Percentiles rank a stretch among this genome's conserved stretches.
These are phyloP conservation scores for Psammodynastes pulverulentus DNA, from an alignment of 2,113 vertebrate species.

Conservation along the genomic window DNA sequence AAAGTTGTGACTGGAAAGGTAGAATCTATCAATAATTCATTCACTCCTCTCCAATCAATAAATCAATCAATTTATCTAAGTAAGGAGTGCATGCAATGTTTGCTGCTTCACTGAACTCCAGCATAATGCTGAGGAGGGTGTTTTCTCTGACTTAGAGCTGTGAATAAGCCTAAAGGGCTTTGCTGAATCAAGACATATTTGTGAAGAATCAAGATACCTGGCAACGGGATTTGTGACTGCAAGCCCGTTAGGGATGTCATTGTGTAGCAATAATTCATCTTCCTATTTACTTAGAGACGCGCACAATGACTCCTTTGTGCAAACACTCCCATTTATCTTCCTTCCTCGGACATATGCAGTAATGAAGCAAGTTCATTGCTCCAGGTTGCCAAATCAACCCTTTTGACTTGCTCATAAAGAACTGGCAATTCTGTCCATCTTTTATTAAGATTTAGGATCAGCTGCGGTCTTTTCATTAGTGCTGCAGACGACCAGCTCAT, in stretches of 20 bases:
- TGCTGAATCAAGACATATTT: not conserved
- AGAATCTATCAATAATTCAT: not conserved
- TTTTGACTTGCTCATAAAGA: slow-evolving; percentile 7
- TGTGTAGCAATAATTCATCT: accelerated
- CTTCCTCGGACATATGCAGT: not conserved
- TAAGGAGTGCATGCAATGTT: not conserved
- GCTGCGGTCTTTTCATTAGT: not conserved
- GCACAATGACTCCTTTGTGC: accelerated
- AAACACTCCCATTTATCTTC: not conserved
- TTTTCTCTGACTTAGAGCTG: not conserved
- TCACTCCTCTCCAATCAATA: not conserved
- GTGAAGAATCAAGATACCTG: not conserved
- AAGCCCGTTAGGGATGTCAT: not conserved
- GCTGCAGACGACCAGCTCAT: not conserved
- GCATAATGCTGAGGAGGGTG: not conserved
- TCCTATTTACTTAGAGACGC: not conserved
- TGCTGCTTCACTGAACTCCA: not conserved
- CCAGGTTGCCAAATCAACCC: not conserved
- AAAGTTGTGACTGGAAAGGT: not conserved
- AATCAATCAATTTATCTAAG: no score
- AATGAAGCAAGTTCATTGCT: not conserved
- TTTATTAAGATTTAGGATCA: slow-evolving; percentile 22
- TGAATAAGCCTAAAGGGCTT: not conserved
- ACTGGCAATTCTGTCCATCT: not conserved
- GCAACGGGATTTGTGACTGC: accelerated